Conservation (phyloP, 2,113 vertebrate species). For the Ondatra zibethicus region DNA sequence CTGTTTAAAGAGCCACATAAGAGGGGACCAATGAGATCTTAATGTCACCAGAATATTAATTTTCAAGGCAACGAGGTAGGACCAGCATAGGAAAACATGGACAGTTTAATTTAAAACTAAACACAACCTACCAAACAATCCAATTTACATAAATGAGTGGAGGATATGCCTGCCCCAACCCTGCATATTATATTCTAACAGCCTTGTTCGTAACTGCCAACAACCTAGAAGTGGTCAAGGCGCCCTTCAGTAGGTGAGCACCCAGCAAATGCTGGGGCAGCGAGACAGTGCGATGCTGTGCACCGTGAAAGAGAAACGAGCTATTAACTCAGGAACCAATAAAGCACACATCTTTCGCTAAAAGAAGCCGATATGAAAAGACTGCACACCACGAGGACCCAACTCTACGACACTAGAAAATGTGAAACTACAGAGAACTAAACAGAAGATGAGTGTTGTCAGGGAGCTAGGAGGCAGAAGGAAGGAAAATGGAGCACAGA, state of each 20-base stretch:
- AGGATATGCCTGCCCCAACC: not conserved
- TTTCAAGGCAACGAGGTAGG: not conserved
- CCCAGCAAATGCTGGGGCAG: not conserved
- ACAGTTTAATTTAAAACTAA: constrained; percentile 38
- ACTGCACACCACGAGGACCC: not conserved
- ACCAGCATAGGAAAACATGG: not conserved
- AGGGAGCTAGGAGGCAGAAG: not conserved
- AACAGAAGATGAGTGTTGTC: not conserved
- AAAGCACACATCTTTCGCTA: not conserved
- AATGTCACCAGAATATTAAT: not conserved
- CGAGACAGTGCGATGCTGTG: not conserved
- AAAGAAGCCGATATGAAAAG: constrained; percentile 26
- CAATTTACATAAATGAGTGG: not conserved
- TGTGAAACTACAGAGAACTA: not conserved
- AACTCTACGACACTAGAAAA: not conserved
- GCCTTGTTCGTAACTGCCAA: not conserved
- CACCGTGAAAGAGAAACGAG: not conserved
- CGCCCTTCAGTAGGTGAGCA: not conserved
- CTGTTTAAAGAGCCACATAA: not conserved
- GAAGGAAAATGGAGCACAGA: not conserved
- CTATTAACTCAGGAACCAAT: not conserved
- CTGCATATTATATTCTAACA: not conserved
- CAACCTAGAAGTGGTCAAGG: not conserved
- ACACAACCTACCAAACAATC: not conserved
- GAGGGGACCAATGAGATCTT: not conserved